Evolutionary conservation across 2,113 vertebrate genomes (phyloP).

Genomic region (Catharus minimus): DNA sequence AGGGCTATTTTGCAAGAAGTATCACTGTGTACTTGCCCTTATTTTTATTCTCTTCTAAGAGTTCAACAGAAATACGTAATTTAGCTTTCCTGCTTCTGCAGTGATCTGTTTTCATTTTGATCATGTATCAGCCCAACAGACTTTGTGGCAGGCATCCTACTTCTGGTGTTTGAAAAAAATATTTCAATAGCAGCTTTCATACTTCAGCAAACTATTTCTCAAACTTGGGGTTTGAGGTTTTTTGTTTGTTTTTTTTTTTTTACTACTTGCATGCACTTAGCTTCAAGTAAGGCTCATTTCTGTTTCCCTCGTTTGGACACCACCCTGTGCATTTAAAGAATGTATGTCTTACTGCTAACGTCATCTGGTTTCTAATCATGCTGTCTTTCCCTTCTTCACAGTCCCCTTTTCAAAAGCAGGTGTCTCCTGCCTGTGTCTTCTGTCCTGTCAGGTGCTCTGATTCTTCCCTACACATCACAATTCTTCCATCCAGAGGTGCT

Average conservation of each 20-base stretch:
- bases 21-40: background rate
- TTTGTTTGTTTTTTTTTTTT: background rate
- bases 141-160: background rate
- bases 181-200: conserved; percentile 6
- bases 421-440: background rate
- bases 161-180: background rate
- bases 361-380: background rate
- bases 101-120: background rate
- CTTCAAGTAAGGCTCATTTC: background rate
- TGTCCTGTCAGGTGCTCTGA: background rate
- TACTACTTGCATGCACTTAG: background rate
- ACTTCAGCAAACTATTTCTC: background rate
- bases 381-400: background rate
- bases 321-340: background rate
- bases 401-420: background rate
- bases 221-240: background rate
- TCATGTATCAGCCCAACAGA: background rate
- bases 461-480: fast-evolving
- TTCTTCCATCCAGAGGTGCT: background rate
- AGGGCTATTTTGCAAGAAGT: background rate
- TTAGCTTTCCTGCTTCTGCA: background rate
- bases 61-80: background rate
- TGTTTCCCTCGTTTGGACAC: background rate
- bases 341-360: background rate
- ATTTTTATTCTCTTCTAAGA: background rate